phyloP scores from a whole-genome alignment of 2,888 invertebrate species.

The Phymatocera aterrima region DNA sequence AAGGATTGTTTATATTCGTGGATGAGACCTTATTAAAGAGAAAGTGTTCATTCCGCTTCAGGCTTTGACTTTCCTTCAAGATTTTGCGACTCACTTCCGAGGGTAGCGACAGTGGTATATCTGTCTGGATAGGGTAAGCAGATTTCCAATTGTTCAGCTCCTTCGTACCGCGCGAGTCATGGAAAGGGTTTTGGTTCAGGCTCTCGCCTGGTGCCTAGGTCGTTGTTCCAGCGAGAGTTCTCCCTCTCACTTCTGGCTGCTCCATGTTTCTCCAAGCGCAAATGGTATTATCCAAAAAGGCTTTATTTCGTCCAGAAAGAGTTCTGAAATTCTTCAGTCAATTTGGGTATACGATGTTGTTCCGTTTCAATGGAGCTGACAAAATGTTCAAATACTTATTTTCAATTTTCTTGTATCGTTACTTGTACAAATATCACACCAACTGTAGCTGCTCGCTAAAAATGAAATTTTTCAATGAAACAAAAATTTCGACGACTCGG shows the following conservation, averaged over 20 bases:
- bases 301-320: background rate
- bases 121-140: constrained; percentile 11
- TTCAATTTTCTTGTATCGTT: background rate
- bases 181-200: constrained; percentile 19
- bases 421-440: background rate
- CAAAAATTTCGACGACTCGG: background rate
- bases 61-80: constrained; percentile 7
- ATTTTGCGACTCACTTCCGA: constrained; percentile 4
- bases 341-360: background rate
- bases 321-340: background rate
- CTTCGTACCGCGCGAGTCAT: constrained; percentile 11
- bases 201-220: constrained; percentile 10
- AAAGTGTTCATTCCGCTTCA: constrained; percentile 31
- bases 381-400: background rate
- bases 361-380: background rate
- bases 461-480: background rate
- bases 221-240: background rate
- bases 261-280: background rate
- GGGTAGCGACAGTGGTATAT: constrained; percentile 2
- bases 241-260: background rate
- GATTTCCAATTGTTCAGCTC: constrained; percentile 8
- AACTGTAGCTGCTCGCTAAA: background rate
- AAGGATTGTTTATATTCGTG: constrained; percentile 45
- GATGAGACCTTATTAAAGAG: constrained; percentile 45
- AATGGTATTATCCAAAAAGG: constrained; percentile 24